Evolutionary conservation across 2,888 invertebrate species (phyloP).

Genomic region (Candidula unifasciata): DNA sequence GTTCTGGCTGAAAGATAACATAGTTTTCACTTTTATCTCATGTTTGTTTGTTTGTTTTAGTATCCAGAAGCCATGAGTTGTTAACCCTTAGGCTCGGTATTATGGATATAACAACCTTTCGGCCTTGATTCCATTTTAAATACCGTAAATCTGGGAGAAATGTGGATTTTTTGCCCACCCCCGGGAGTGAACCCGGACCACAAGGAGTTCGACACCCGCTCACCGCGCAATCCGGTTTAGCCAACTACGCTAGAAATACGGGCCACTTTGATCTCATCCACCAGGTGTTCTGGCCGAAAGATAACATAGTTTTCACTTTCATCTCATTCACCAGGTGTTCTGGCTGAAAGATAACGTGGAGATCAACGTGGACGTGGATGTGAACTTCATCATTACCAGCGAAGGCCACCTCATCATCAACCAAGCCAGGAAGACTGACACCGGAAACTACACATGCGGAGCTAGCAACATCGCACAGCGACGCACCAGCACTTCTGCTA

Average conservation of each 20-base stretch:
- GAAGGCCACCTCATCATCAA: slow-evolving; percentile 87
- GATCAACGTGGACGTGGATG: slow-evolving; percentile 72
- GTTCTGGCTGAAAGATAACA: slow-evolving; percentile 79
- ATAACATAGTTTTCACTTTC: slow-evolving; percentile 70
- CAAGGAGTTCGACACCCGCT: no score
- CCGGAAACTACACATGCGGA: slow-evolving; percentile 96
- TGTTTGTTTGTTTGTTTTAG: no score
- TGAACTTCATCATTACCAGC: slow-evolving; percentile 85
- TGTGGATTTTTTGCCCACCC: no score
- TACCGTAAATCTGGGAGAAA: no score
- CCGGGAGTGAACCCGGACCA: no score
- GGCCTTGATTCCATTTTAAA: no score
- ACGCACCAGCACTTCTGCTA: slow-evolving; percentile 89
- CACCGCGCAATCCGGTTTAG: no score
- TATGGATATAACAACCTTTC: no score
- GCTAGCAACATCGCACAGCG: slow-evolving; percentile 94
- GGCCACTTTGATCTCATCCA: no score
- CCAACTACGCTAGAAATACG: no score
- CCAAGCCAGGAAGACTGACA: slow-evolving; percentile 90
- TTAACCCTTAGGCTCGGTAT: no score
- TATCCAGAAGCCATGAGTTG: no score
- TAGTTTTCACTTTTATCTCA: slow-evolving; percentile 49
- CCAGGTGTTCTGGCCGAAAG: slow-evolving; percentile 80
- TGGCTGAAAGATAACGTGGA: slow-evolving; percentile 79
- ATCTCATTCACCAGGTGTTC: slow-evolving; percentile 74